Conservation (phyloP, 2,797 vertebrate species). For the Antrozous pallidus region DNA sequence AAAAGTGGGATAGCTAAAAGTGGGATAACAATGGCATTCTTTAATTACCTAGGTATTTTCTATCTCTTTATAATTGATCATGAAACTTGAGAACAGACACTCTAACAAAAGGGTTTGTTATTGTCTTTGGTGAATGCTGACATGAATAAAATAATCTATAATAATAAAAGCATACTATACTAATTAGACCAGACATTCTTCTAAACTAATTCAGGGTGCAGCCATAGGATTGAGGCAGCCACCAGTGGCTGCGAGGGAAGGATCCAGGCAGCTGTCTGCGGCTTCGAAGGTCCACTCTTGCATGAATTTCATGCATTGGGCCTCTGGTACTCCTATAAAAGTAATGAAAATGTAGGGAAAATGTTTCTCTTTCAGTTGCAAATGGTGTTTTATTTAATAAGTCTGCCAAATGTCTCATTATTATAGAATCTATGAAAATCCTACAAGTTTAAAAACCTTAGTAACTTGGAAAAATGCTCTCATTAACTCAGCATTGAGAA, state of each 20-base stretch:
- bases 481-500: not conserved
- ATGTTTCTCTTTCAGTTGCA: not conserved
- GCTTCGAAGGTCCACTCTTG: too few species aligned
- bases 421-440: not conserved
- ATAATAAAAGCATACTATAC: too few species aligned
- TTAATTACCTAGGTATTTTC: not conserved
- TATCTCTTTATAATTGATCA: not conserved
- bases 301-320: too few species aligned
- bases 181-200: too few species aligned
- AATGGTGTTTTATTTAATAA: not conserved
- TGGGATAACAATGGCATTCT: not conserved
- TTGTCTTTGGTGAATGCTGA: not conserved
- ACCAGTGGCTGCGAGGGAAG: too few species aligned
- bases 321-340: not conserved
- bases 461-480: not conserved
- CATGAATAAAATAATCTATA: not conserved
- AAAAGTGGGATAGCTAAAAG: not conserved
- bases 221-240: too few species aligned
- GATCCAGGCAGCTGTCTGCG: too few species aligned
- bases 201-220: too few species aligned
- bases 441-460: not conserved
- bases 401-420: conserved; percentile 9
- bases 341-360: not conserved
- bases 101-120: not conserved
- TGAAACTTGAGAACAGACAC: conserved; percentile 12